Evolutionary conservation across 1,140 invertebrate genomes (phyloP), one percentile per base, ranked within the genome.

Genomic region (Agrypnia vestita): DNA sequence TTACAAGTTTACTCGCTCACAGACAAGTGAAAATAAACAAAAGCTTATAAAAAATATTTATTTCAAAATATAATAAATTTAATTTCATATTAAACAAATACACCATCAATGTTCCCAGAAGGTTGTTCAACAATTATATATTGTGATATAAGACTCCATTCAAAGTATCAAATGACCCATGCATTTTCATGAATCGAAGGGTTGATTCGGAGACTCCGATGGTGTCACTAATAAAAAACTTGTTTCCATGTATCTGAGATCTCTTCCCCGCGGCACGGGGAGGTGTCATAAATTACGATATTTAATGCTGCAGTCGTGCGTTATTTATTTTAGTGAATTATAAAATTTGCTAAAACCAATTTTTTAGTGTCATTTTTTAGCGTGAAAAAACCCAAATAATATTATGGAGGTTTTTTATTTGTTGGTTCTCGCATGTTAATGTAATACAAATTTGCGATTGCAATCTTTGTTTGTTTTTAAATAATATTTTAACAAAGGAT

Each of bases 131-230:
- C 25, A 35, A 35, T 35, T 35, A 13, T 51, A 15, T 51, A 51
- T 13, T 64, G 35, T 64, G 1, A 64, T 25, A 19, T 64, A 8
- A 8, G 10, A 13, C 35, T 64, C 35, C 61, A 64, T 64, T 64
- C 25, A 64, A 64, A 64, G 61, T 43, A 64, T 64, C 61, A 43
- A 43, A 13, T 64, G 19, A n/a, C 61, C 59, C 13, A 12, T 64
- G 25, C 19, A n/a, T 64, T 64, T 64, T 64, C 15, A 64, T 64
- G 61, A 64, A 43, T 64, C 25, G 61, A 43, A 44, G 6, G 61
- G 35, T 35, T 62, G 11, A 21, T 62, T 62, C 25, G 21, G 25
- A 35, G 25, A 35, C 25, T 35, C 25, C 25, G 25, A 35, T 35
- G 6, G 25, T 35, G 6, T 35, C 6, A 35, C 25, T 35, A 35